Evolutionary conservation across 2,797 vertebrate genomes (phyloP).

Genomic region (Emydoidea blandingii): DNA sequence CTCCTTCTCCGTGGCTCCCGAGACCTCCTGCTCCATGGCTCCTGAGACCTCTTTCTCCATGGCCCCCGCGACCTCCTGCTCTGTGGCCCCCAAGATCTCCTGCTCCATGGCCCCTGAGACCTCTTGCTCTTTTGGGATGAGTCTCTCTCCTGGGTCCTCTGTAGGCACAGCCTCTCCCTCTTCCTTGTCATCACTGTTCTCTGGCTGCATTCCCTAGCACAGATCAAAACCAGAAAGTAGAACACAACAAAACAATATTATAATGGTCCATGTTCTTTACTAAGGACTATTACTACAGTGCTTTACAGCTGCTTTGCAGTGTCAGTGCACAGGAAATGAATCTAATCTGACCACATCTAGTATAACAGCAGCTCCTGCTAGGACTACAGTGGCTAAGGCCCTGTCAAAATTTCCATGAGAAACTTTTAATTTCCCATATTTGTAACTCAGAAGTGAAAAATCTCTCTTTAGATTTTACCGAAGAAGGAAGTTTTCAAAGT

Average conservation of each 20-base stretch:
- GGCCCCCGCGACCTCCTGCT: not conserved
- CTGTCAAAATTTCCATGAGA: not conserved
- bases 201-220: not conserved
- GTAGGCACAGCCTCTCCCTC: not conserved
- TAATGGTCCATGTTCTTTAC: accelerated
- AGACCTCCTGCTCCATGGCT: not conserved
- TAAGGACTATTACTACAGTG: accelerated
- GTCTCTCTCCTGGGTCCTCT: not conserved
- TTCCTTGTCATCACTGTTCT: accelerated
- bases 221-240: not conserved
- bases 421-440: not conserved
- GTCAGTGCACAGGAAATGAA: not conserved
- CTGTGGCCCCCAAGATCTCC: not conserved
- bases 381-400: not conserved
- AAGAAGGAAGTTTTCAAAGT: not conserved
- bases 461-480: not conserved
- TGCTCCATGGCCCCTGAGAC: not conserved
- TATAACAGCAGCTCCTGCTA: not conserved
- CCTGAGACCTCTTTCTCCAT: constrained; percentile 49
- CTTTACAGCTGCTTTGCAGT: not conserved
- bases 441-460: not conserved
- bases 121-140: not conserved
- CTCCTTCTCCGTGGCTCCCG: not conserved
- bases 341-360: not conserved
- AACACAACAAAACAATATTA: not conserved